Conservation (phyloP, 2,888 invertebrate genomes). For the Orthonevra nobilis region DNA sequence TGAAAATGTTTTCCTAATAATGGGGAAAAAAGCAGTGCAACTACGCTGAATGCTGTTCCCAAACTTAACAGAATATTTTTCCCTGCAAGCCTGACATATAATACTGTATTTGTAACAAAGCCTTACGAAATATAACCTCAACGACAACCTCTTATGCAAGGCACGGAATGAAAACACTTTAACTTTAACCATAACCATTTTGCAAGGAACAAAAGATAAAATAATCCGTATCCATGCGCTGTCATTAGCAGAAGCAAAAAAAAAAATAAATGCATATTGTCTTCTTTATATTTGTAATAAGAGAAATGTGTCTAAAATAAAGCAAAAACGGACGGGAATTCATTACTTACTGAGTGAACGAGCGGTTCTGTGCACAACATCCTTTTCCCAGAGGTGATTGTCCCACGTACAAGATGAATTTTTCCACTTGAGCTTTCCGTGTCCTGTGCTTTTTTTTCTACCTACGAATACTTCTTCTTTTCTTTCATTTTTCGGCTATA, state of each 20-base stretch:
- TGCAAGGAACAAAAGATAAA: slow-evolving; percentile 33
- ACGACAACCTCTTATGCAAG: too few species aligned
- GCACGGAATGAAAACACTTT: not conserved
- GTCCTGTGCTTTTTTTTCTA: slow-evolving; percentile 20
- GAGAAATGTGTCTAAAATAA: slow-evolving; percentile 57
- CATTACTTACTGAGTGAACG: slow-evolving; percentile 56
- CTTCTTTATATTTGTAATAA: slow-evolving; percentile 32
- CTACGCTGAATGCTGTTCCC: too few species aligned
- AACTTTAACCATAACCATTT: slow-evolving; percentile 2
- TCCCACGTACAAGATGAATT: slow-evolving; percentile 59
- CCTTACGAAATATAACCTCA: too few species aligned
- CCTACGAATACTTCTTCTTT: too few species aligned
- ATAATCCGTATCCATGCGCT: slow-evolving; percentile 18
- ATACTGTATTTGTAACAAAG: too few species aligned
- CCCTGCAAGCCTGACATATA: too few species aligned
- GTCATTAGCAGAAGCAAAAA: slow-evolving; percentile 50
- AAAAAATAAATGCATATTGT: slow-evolving; percentile 20
- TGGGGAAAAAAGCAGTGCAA: too few species aligned
- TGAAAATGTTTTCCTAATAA: too few species aligned
- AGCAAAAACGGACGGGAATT: slow-evolving; percentile 63
- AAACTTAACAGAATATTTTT: too few species aligned
- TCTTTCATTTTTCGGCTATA: too few species aligned
- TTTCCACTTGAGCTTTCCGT: slow-evolving; percentile 57
- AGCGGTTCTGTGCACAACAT: slow-evolving; percentile 39
- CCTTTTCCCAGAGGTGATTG: slow-evolving; percentile 63